Evolutionary conservation across 2,113 vertebrate genomes (phyloP).

Genomic region (Garra rufa): DNA sequence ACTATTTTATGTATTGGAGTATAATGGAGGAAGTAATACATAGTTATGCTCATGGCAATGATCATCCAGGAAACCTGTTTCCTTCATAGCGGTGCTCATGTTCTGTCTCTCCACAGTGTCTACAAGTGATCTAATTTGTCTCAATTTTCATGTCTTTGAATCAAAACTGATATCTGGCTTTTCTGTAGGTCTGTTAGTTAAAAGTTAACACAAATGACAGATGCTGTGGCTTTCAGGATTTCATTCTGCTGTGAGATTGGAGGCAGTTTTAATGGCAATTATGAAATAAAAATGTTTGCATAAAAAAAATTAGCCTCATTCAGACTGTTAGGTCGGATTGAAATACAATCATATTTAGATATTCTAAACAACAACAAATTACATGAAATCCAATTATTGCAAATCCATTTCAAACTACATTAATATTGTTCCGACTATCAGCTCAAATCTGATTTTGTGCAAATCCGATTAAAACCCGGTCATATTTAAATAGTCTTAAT

Average conservation of each 20-base stretch:
- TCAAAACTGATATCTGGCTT: background rate
- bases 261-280: background rate
- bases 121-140: background rate
- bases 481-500: too few relatives aligned
- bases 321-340: too few relatives aligned
- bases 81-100: background rate
- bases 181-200: background rate
- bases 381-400: too few relatives aligned
- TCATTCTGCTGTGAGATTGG: background rate
- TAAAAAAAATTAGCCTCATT: background rate
- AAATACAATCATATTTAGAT: too few relatives aligned
- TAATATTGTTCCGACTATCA: too few relatives aligned
- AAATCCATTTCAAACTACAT: too few relatives aligned
- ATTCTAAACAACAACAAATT: too few relatives aligned
- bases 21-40: background rate
- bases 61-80: slow-evolving; percentile 2
- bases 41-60: background rate
- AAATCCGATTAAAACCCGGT: too few relatives aligned
- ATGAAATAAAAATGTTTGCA: background rate
- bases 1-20: background rate
- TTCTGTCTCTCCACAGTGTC: background rate
- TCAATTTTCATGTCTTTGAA: background rate
- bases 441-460: too few relatives aligned
- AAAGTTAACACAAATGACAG: background rate
- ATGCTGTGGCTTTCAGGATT: background rate